Evolutionary conservation across 2,888 invertebrate genomes (phyloP), one percentile per base, ranked within the genome.

Genomic region (Augiades crinisus): DNA sequence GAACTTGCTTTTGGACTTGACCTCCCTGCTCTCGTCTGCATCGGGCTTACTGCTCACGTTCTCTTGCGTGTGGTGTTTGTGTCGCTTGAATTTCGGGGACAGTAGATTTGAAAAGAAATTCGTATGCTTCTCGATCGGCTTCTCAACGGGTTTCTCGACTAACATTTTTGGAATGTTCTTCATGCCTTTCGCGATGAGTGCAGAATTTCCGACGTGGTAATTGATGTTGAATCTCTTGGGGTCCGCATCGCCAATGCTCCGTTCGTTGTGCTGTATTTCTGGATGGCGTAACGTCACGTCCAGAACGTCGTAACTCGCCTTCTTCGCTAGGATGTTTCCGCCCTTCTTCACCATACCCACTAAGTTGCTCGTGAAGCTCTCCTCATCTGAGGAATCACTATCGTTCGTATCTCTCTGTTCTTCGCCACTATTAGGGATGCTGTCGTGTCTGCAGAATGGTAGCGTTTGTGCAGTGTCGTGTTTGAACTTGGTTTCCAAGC

Each of bases 1-100:
- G 67, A 89, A 89, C 38, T 87, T 85, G 55, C 88, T 89, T 47
- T 72, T 72, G 2, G 84, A 81, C 27, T 82, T 84, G 10, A 83
- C 78, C 5, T 72, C 75, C 16, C 72, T 75, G 17, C 40, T 47
- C 1, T 78, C 75, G 1, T 72, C 70, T 0, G 47, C 34, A 0
- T 77, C 76, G 3, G 58, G 53, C 51, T 77, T 40, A 5, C 34
- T 78, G 17, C 75, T 62, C 0, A 66, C 65, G 0, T 71, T 74
- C 56, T 87, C 86, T 0, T 67, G 22, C 0, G 75, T 67, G 45
- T 79, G 78, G 3, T 82, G 78, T 55, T 79, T 84, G 64, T 89
- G 50, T 12, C 90, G 68, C 8, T 81, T 86, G 0, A 90, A 63
- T 58, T 87, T 90, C 0, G 90, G 90, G 0, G 90, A 90, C 0